Evolutionary conservation across 1,140 invertebrate species (phyloP).

Genomic region (Lordiphosa stackelbergi): DNA sequence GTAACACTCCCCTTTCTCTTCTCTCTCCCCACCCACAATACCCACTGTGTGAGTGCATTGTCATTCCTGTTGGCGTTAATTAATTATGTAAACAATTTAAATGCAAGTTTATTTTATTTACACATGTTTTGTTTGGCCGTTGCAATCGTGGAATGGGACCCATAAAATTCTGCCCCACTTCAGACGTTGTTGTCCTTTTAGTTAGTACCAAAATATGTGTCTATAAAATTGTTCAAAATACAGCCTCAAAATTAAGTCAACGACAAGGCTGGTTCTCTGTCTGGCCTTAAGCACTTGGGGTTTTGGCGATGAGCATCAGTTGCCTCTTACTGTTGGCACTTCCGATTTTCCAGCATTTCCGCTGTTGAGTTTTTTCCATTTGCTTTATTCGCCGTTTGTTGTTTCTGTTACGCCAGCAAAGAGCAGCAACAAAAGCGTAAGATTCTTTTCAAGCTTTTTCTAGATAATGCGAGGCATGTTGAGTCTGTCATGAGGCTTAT

Average conservation of each 20-base stretch:
- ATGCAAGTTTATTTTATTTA: slow-evolving; percentile 74
- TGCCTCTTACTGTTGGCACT: slow-evolving; percentile 31
- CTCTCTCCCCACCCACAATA: not conserved
- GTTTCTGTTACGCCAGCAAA: not conserved
- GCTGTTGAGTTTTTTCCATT: slow-evolving; percentile 16
- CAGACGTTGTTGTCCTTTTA: too few relatives aligned
- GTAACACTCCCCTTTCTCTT: not conserved
- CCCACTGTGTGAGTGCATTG: slow-evolving; percentile 9
- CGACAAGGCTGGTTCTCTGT: slow-evolving; percentile 11
- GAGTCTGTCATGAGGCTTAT: too few relatives aligned
- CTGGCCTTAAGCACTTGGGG: slow-evolving; percentile 2
- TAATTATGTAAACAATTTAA: slow-evolving; percentile 73
- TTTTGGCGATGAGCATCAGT: slow-evolving; percentile 18
- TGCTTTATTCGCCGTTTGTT: slow-evolving; percentile 2
- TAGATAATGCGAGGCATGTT: too few relatives aligned
- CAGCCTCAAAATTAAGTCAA: slow-evolving; percentile 28
- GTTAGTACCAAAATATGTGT: not conserved
- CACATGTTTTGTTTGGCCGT: slow-evolving; percentile 48
- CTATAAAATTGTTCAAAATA: slow-evolving; percentile 2
- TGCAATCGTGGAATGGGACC: slow-evolving; percentile 25
- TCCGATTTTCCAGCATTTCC: slow-evolving; percentile 53
- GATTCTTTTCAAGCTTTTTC: too few relatives aligned
- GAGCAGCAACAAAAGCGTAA: too few relatives aligned
- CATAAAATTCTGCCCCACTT: not conserved
- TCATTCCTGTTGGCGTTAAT: slow-evolving; percentile 60